phyloP scores from a whole-genome alignment of 2,797 vertebrate genomes.

The Muscicapa comitata region DNA sequence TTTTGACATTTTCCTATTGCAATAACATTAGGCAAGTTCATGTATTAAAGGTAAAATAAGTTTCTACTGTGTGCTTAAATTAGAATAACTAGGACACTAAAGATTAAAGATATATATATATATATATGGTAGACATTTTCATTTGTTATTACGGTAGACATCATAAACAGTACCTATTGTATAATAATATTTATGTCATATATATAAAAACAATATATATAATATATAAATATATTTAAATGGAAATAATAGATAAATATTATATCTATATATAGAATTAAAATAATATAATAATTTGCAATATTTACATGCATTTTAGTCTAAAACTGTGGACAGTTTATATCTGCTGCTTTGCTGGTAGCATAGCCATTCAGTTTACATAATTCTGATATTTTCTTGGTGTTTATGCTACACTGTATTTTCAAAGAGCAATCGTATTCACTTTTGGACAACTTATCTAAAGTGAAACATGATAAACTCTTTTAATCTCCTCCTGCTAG shows the following conservation, averaged over 20 bases:
- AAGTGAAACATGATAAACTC: background rate
- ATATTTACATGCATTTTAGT: background rate
- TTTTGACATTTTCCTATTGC: background rate
- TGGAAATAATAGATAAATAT: accelerated
- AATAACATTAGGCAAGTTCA: background rate
- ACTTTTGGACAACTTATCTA: background rate
- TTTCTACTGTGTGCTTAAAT: background rate
- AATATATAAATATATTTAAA: background rate
- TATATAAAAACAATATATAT: background rate
- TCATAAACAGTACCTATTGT: background rate
- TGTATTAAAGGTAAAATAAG: background rate
- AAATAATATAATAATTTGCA: background rate
- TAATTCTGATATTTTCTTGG: background rate
- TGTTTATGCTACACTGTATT: background rate
- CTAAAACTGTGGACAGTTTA: background rate
- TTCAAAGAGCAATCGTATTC: background rate
- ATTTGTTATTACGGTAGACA: background rate
- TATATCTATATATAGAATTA: background rate
- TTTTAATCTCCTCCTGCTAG: background rate
- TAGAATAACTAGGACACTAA: background rate
- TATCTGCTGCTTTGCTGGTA: background rate
- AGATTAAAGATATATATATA: background rate
- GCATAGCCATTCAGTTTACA: background rate
- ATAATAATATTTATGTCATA: background rate
- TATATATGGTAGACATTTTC: background rate